Conservation (phyloP, 2,797 vertebrate species). For the Mus spretus region DNA sequence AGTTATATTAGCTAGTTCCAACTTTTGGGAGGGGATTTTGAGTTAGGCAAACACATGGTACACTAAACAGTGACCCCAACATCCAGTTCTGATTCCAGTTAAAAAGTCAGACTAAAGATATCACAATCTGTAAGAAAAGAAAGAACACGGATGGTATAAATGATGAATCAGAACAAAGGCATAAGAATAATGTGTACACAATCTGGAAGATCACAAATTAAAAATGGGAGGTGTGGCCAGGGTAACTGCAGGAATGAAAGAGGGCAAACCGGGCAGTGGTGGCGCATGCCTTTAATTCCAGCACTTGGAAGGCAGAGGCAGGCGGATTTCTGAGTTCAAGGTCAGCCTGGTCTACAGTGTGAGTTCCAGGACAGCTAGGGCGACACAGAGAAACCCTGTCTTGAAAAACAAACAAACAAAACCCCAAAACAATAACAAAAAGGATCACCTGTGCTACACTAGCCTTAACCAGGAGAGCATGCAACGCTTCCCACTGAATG, state of each 20-base stretch:
- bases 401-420: too few relatives aligned
- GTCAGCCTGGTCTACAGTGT: too few relatives aligned
- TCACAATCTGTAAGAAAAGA: constrained; percentile 97
- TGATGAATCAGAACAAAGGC: constrained; percentile 89
- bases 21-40: constrained; percentile 89
- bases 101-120: constrained; percentile 95
- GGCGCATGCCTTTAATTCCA: too few relatives aligned
- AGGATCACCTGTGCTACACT: too few relatives aligned
- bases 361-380: too few relatives aligned
- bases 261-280: neutral
- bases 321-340: too few relatives aligned
- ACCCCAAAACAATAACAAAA: too few relatives aligned
- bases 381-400: too few relatives aligned
- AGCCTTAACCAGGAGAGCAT: neutral
- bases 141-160: constrained; percentile 94
- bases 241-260: constrained; percentile 38
- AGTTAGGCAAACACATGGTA: constrained; percentile 87
- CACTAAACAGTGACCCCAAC: constrained; percentile 92
- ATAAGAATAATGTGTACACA: constrained; percentile 81
- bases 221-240: constrained; percentile 61
- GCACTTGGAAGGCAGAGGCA: too few relatives aligned
- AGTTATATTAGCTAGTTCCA: constrained; percentile 86
- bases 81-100: constrained; percentile 95
- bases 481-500: neutral
- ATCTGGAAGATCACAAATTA: constrained; percentile 73